These are phyloP conservation scores for Petrocephalus microphthalmus DNA, from an alignment of 2,113 vertebrate species.

Conservation along the genomic window DNA sequence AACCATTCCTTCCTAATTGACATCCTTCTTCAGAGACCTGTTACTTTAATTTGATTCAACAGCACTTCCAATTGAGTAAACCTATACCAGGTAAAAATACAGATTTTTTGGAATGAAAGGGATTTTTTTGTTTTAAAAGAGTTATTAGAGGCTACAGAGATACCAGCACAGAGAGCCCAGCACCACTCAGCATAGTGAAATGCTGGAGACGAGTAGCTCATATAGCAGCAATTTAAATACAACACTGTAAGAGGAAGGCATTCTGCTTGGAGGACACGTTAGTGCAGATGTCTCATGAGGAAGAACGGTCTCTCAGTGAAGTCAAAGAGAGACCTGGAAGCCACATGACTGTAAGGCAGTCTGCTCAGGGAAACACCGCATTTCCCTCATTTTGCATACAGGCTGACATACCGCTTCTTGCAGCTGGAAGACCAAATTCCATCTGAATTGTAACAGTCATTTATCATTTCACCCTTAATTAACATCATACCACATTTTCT, in stretches of 20 bases:
- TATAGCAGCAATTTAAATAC: conserved; percentile 1
- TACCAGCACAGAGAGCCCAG: background rate
- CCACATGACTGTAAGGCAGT: conserved; percentile 16
- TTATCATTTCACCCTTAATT: background rate
- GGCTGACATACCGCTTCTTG: background rate
- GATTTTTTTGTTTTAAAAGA: conserved; percentile 4
- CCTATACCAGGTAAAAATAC: background rate
- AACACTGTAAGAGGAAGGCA: background rate
- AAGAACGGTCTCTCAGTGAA: background rate
- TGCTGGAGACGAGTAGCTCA: background rate
- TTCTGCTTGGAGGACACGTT: background rate
- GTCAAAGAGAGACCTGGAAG: background rate
- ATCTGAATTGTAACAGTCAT: conserved; percentile 7
- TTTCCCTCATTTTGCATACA: conserved; percentile 14
- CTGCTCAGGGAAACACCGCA: conserved; percentile 10
- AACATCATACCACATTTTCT: background rate
- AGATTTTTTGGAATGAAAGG: conserved; percentile 9
- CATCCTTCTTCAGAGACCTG: conserved; percentile 20
- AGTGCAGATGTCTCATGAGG: background rate
- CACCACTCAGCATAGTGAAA: background rate
- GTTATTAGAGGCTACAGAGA: background rate
- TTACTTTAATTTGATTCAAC: conserved; percentile 20
- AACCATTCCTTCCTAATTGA: conserved; percentile 34
- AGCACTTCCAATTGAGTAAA: conserved; percentile 5
- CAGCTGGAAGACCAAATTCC: background rate